Conservation (phyloP, 2,113 vertebrate species). For the Pseudopipra pipra region DNA sequence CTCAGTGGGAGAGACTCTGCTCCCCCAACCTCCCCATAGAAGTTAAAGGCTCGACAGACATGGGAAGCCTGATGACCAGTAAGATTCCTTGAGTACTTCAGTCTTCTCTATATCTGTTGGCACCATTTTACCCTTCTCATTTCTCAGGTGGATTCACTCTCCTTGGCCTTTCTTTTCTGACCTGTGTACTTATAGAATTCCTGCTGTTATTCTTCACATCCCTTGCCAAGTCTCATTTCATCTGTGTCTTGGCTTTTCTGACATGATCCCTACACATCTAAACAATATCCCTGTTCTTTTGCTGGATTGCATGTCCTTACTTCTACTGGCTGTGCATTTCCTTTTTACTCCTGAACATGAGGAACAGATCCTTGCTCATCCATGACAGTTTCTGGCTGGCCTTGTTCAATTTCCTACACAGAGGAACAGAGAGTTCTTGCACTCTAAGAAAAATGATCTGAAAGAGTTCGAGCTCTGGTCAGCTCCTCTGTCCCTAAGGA, state of each 20-base stretch:
- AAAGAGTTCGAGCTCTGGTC: neutral
- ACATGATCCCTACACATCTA: neutral
- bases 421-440: neutral
- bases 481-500: neutral
- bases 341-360: neutral
- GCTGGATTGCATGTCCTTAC: neutral
- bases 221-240: neutral
- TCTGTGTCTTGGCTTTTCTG: neutral
- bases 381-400: neutral
- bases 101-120: neutral
- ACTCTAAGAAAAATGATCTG: neutral
- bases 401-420: neutral
- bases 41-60: neutral
- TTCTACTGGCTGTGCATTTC: neutral
- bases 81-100: neutral
- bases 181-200: neutral
- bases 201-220: neutral
- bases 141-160: neutral
- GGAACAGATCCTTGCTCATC: neutral
- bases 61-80: neutral
- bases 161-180: neutral
- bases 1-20: neutral
- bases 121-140: neutral
- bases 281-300: neutral
- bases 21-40: neutral